Percentiles rank a stretch among this genome's conserved stretches.
These are phyloP conservation scores for Cochlearius cochlearius DNA, from an alignment of 2,113 vertebrate species.

Conservation along the genomic window DNA sequence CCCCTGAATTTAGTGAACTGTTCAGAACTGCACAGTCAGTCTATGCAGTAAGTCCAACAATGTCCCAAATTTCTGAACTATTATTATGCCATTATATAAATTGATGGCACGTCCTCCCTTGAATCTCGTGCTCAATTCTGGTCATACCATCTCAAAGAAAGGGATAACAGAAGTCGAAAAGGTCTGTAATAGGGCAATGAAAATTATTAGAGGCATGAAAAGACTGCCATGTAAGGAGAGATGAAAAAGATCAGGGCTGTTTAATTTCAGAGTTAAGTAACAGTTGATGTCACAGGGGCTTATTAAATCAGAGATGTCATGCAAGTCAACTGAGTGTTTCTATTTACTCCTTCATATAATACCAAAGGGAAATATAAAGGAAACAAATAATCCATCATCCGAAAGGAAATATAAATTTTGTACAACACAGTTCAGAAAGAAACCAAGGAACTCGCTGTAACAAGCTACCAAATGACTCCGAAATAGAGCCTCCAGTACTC, in stretches of 20 bases:
- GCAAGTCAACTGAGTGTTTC: not conserved
- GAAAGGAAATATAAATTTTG: not conserved
- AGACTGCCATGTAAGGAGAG: not conserved
- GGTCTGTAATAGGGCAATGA: not conserved
- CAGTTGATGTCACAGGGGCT: not conserved
- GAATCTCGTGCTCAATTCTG: not conserved
- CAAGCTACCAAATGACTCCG: not conserved
- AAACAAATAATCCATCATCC: not conserved
- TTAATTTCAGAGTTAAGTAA: constrained; percentile 15
- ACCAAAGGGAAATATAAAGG: not conserved
- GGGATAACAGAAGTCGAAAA: not conserved
- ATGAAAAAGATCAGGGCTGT: not conserved
- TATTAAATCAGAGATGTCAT: not conserved
- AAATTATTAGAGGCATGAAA: constrained; percentile 8
- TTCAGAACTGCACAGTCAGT: not conserved
- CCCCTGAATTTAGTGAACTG: not conserved
- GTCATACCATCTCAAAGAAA: not conserved
- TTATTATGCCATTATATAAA: constrained; percentile 41
- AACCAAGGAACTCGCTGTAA: not conserved
- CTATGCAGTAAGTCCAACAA: not conserved
- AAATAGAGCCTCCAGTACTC: not conserved
- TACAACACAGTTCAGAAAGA: not conserved
- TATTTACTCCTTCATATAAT: not conserved
- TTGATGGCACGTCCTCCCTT: not conserved
- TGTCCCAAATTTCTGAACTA: not conserved